Conservation (phyloP, 2,797 vertebrate genomes). For the Falco cherrug region DNA sequence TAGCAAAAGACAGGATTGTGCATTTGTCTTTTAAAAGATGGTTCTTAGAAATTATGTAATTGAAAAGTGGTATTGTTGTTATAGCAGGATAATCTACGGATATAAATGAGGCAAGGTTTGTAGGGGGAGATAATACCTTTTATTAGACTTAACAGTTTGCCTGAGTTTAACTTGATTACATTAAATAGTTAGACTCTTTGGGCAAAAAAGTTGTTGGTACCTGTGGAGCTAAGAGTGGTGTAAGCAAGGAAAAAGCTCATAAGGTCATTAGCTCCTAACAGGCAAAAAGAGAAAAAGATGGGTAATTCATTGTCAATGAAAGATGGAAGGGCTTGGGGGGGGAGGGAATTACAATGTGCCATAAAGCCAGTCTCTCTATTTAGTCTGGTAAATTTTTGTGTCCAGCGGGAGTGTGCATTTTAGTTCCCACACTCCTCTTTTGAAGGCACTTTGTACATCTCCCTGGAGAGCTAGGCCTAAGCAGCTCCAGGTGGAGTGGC, state of each 20-base stretch:
- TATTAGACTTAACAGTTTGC: background rate
- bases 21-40: background rate
- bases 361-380: background rate
- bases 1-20: background rate
- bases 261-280: slow-evolving; percentile 20
- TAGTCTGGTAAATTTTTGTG: background rate
- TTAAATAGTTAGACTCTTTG: slow-evolving; percentile 16
- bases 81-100: background rate
- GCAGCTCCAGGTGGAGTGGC: background rate
- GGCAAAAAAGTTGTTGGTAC: background rate
- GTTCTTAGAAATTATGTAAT: background rate
- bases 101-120: background rate
- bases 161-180: background rate
- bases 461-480: background rate
- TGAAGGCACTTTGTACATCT: background rate
- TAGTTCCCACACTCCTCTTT: background rate
- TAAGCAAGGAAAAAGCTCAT: background rate
- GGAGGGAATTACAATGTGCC: background rate
- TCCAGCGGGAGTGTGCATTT: background rate
- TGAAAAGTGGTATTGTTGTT: background rate
- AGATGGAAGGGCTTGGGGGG: background rate
- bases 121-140: background rate
- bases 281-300: slow-evolving; percentile 14
- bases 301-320: slow-evolving; percentile 19
- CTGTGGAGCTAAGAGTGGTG: background rate